These are phyloP conservation scores for Unio delphinus DNA, from an alignment of 2,888 invertebrate genomes.

Conservation along the genomic window DNA sequence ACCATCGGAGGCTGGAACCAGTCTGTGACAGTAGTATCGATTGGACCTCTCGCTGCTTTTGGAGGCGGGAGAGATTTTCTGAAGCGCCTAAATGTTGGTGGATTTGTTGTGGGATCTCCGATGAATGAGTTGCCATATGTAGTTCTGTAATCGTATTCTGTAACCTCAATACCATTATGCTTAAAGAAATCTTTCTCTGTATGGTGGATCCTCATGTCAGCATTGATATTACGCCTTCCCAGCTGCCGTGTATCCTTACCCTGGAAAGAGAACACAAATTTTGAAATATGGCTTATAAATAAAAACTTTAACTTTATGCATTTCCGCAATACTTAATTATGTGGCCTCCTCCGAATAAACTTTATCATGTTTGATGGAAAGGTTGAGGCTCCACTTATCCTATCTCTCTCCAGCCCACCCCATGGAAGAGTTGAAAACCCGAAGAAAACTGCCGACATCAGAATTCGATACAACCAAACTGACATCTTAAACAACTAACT, in stretches of 20 bases:
- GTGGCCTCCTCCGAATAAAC: not conserved
- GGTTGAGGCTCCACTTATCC: too few relatives aligned
- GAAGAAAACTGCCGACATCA: too few relatives aligned
- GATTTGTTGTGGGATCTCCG: constrained; percentile 35
- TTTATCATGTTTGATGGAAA: not conserved
- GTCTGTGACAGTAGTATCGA: constrained; percentile 51
- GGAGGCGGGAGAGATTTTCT: constrained; percentile 43
- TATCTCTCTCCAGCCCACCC: too few relatives aligned
- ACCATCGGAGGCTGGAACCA: constrained; percentile 41
- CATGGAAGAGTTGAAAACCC: too few relatives aligned
- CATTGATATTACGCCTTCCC: constrained; percentile 45
- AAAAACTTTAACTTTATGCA: not conserved
- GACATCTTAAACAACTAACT: too few relatives aligned
- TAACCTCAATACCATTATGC: constrained; percentile 41
- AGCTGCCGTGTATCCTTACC: constrained; percentile 48
- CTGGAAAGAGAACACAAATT: constrained; percentile 24
- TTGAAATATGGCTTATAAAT: not conserved
- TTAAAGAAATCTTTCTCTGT: constrained; percentile 56
- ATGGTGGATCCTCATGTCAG: constrained; percentile 50
- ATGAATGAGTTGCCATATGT: constrained; percentile 49
- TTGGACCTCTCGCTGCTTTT: constrained; percentile 28
- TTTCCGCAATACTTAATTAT: not conserved
- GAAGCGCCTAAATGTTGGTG: constrained; percentile 51
- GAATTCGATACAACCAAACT: too few relatives aligned
- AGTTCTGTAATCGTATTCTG: constrained; percentile 46